Conservation (phyloP, 2,113 vertebrate genomes). For the Anas platyrhynchos region DNA sequence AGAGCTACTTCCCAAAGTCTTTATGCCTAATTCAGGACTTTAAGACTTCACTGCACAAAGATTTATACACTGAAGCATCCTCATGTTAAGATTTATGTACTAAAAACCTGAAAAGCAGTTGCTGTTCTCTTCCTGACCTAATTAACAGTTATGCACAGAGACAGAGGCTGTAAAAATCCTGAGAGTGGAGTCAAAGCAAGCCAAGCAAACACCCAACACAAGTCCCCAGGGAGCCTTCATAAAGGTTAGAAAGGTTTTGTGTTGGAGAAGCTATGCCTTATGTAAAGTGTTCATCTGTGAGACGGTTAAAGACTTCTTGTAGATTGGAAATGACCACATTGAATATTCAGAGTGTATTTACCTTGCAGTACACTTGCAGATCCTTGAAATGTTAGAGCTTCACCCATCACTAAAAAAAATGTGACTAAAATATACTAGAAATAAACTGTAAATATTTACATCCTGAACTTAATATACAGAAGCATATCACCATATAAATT, state of each 20-base stretch:
- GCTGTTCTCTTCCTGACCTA: not conserved
- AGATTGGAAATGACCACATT: not conserved
- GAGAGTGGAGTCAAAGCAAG: not conserved
- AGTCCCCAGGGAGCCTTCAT: not conserved
- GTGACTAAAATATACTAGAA: not conserved
- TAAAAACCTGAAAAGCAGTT: not conserved
- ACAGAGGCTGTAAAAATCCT: not conserved
- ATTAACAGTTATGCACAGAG: not conserved
- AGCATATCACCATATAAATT: not conserved
- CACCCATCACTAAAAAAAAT: not conserved
- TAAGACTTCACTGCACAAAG: not conserved
- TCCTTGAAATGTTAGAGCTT: not conserved
- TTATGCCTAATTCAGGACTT: not conserved
- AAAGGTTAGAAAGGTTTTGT: not conserved
- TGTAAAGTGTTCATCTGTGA: not conserved
- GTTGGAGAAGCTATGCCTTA: not conserved
- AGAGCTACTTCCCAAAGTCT: not conserved
- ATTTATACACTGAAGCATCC: not conserved
- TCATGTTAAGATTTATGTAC: not conserved
- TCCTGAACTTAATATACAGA: not conserved
- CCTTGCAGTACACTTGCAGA: not conserved
- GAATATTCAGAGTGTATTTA: not conserved
- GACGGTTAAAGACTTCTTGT: not conserved
- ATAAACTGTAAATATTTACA: not conserved
- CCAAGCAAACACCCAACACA: not conserved